phyloP scores from a whole-genome alignment of 1,140 invertebrate species.

The Heterodera schachtii region DNA sequence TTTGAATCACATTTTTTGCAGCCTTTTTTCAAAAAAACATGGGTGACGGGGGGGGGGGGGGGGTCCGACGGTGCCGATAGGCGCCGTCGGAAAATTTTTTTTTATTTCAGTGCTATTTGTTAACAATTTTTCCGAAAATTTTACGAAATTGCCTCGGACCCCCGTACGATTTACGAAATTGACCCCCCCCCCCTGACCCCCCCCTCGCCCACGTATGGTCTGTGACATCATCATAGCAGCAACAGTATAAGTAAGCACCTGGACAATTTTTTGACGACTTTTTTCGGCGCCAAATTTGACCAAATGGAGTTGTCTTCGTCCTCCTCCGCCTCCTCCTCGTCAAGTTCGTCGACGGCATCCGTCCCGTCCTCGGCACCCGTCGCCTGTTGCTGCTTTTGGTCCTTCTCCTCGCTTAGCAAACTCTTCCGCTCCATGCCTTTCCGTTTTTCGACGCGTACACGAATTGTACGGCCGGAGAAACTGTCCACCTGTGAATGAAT shows the following conservation, averaged over 20 bases:
- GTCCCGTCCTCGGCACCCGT: constrained; percentile 19
- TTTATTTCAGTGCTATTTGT: too few relatives aligned
- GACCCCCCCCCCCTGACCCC: too few relatives aligned
- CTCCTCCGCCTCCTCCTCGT: constrained; percentile 49
- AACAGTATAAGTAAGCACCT: not conserved
- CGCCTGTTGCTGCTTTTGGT: constrained; percentile 7
- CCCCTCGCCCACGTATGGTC: too few relatives aligned
- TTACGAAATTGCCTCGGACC: too few relatives aligned
- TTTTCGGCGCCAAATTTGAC: constrained; percentile 32
- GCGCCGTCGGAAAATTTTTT: too few relatives aligned
- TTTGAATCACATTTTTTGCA: too few relatives aligned
- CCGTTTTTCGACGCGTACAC: constrained; percentile 59
- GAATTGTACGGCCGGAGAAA: constrained; percentile 56
- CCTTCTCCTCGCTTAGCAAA: constrained; percentile 47
- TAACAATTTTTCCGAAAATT: too few relatives aligned
- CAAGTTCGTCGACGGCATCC: not conserved
- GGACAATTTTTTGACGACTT: constrained; percentile 28
- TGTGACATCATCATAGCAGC: too few relatives aligned
- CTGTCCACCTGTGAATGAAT: constrained; percentile 44
- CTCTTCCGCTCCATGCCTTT: constrained; percentile 56
- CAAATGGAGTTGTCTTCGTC: constrained; percentile 54
- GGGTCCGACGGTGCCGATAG: too few relatives aligned
- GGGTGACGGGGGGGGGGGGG: too few relatives aligned
- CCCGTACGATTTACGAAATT: too few relatives aligned
- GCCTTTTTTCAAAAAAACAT: too few relatives aligned